A percentile compares a stretch with the other conserved stretches of the same genome.
Conservation (phyloP, 2,113 vertebrate genomes). For the Carlito syrichta region DNA sequence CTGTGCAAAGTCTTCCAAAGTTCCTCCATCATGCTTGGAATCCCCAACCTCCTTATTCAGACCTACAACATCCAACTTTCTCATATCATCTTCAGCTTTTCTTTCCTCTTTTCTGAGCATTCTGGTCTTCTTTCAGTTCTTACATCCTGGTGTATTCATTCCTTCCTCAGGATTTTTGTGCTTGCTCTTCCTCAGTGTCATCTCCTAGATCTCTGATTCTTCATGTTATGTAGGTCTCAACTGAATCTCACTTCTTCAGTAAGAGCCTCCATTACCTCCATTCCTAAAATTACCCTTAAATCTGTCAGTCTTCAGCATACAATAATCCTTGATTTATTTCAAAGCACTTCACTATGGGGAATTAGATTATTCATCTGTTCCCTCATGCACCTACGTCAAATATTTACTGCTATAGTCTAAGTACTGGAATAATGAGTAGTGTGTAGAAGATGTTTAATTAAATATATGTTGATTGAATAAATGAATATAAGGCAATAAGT, state of each 20-base stretch:
- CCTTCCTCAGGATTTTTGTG: not conserved
- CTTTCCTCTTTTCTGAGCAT: not conserved
- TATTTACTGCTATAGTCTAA: not conserved
- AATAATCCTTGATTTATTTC: not conserved
- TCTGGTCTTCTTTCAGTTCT: not conserved
- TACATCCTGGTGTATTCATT: not conserved
- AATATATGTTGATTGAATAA: not conserved
- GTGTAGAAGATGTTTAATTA: not conserved
- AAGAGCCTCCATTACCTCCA: not conserved
- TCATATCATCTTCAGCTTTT: not conserved
- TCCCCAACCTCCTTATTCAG: not conserved
- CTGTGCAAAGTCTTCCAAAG: not conserved
- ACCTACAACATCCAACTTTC: not conserved
- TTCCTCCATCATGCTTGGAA: not conserved
- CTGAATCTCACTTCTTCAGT: not conserved
- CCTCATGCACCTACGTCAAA: not conserved
- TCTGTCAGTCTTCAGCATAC: not conserved
- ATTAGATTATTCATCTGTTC: not conserved
- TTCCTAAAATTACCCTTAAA: not conserved
- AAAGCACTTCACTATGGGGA: not conserved
- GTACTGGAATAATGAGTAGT: not conserved
- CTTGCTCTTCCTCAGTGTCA: not conserved
- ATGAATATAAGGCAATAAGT: not conserved
- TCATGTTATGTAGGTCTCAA: not conserved
- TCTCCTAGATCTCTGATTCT: not conserved